Percentiles rank a stretch among this genome's conserved stretches.
Conservation (phyloP, 1,140 invertebrate genomes). For the Drosophila sturtevanti region DNA sequence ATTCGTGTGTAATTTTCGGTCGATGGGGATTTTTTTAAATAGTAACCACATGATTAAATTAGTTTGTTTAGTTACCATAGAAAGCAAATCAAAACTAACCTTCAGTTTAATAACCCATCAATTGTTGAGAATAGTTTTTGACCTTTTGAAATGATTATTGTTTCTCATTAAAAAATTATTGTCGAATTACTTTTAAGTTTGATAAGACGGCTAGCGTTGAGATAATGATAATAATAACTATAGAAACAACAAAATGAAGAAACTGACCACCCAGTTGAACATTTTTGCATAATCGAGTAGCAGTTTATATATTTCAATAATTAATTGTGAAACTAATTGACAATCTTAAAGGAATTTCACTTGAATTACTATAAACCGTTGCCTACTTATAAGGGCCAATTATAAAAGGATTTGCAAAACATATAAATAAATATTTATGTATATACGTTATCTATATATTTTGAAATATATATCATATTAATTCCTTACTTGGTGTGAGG, state of each 20-base stretch:
- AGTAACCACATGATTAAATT: constrained; percentile 20
- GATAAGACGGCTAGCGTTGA: constrained; percentile 8
- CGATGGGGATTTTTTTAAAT: neutral
- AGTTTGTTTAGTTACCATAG: constrained; percentile 15
- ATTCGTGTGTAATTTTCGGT: constrained; percentile 29
- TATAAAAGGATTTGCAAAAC: neutral
- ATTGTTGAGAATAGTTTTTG: constrained; percentile 40
- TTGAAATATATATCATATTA: neutral
- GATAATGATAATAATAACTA: neutral
- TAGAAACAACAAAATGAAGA: neutral
- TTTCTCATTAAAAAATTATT: constrained; percentile 19
- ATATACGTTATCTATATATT: too few species aligned
- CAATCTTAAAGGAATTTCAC: neutral
- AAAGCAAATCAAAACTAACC: constrained; percentile 8
- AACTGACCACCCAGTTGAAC: neutral
- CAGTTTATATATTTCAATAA: neutral
- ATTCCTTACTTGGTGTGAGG: constrained; percentile 47
- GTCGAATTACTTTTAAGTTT: constrained; percentile 32
- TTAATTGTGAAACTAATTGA: neutral
- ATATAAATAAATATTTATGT: too few species aligned
- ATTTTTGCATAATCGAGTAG: neutral
- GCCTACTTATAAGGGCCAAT: constrained; percentile 40
- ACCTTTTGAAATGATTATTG: constrained; percentile 36
- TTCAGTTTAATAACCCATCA: constrained; percentile 47
- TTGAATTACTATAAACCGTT: neutral